phyloP scores from a whole-genome alignment of 2,113 vertebrate genomes.

The Chitala chitala region DNA sequence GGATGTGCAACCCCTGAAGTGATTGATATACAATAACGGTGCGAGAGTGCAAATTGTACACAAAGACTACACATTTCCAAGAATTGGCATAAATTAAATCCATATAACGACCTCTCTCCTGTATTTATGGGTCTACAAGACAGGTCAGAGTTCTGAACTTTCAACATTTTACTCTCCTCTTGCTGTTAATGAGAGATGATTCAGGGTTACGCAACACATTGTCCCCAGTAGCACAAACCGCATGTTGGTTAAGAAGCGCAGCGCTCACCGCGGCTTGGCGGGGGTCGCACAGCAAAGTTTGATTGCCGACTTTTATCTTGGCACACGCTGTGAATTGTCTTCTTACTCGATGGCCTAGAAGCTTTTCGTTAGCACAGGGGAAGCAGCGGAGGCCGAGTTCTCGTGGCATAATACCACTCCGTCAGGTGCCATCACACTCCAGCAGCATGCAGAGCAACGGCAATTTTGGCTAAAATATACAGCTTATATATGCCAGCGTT shows the following conservation, averaged over 20 bases:
- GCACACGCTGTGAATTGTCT: constrained; percentile 6
- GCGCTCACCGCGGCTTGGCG: constrained; percentile 16
- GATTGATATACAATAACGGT: no score
- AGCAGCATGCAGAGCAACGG: no score
- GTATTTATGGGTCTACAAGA: background rate
- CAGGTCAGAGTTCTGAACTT: background rate
- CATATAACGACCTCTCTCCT: no score
- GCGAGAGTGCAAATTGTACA: no score
- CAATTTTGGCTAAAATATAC: constrained; percentile 7
- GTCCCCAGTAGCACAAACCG: constrained; percentile 14
- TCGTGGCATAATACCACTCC: constrained; percentile 4
- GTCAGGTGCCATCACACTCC: background rate
- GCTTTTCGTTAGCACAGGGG: constrained; percentile 40
- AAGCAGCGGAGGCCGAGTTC: constrained; percentile 21
- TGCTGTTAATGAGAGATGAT: background rate
- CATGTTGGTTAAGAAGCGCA: constrained; percentile 1
- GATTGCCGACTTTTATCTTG: constrained; percentile 29
- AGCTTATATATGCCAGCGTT: no score
- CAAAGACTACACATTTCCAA: no score
- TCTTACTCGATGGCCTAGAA: constrained; percentile 38
- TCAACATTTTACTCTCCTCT: background rate
- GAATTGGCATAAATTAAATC: no score
- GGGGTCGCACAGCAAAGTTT: constrained; percentile 9
- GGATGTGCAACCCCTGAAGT: no score
- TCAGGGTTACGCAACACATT: background rate